These are phyloP conservation scores for Sebastes minor DNA, from an alignment of 2,797 vertebrate species.

Conservation along the genomic window DNA sequence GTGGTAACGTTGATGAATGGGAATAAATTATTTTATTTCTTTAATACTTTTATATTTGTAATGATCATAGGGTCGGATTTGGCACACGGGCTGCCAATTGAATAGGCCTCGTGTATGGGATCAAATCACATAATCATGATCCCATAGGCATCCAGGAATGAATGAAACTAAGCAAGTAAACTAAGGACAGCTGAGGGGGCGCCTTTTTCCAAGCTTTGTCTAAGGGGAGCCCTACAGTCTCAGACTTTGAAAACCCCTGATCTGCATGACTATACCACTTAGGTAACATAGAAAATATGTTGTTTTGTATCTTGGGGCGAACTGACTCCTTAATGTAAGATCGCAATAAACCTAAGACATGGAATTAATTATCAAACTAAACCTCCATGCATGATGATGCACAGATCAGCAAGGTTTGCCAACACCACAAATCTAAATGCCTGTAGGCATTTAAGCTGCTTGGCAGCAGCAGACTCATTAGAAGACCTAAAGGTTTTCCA, in stretches of 20 bases:
- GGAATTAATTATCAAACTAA: neutral
- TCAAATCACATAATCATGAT: too few relatives aligned
- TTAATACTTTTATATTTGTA: too few relatives aligned
- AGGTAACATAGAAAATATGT: neutral
- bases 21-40: too few relatives aligned
- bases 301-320: fast-evolving
- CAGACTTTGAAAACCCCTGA: neutral
- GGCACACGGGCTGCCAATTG: too few relatives aligned
- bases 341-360: neutral
- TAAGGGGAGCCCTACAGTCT: too few relatives aligned
- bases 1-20: too few relatives aligned
- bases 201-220: too few relatives aligned
- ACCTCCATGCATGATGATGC: neutral
- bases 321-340: neutral
- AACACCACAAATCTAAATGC: neutral
- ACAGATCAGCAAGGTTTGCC: neutral
- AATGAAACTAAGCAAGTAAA: too few relatives aligned
- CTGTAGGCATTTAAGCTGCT: neutral
- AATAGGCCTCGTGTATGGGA: too few relatives aligned
- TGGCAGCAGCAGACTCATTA: neutral
- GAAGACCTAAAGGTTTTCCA: neutral
- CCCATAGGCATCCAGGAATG: too few relatives aligned
- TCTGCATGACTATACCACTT: neutral
- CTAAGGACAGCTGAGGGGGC: too few relatives aligned
- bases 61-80: too few relatives aligned